phyloP scores from a whole-genome alignment of 2,113 vertebrate genomes.

The Centrocercus urophasianus region DNA sequence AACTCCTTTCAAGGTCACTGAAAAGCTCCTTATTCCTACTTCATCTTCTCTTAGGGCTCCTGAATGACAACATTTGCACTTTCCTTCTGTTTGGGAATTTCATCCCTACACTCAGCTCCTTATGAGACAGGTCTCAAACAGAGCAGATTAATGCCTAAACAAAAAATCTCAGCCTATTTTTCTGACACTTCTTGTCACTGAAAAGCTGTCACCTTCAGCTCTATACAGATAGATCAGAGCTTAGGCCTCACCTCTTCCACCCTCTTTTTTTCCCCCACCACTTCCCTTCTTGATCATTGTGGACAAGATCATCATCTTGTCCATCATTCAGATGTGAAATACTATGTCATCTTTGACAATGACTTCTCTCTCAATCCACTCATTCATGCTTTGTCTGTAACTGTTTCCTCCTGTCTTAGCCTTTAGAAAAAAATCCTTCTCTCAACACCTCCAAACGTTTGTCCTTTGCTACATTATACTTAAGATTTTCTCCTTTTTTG shows the following conservation, averaged over 20 bases:
- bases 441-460: not conserved
- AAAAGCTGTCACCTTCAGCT: not conserved
- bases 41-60: not conserved
- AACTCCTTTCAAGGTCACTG: not conserved
- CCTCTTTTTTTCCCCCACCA: not conserved
- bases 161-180: not conserved
- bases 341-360: not conserved
- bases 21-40: not conserved
- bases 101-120: not conserved
- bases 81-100: not conserved
- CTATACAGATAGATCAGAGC: not conserved
- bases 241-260: not conserved
- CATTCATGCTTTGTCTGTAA: not conserved
- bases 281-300: not conserved
- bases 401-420: not conserved
- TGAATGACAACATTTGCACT: not conserved
- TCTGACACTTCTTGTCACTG: not conserved
- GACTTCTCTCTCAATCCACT: not conserved
- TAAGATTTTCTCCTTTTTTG: not conserved
- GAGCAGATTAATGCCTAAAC: not conserved
- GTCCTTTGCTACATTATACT: not conserved
- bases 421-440: not conserved
- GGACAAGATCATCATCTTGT: slow-evolving; percentile 5
- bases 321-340: not conserved
- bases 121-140: not conserved